Evolutionary conservation across 92 coral and sea anemone genomes (phyloP).

Genomic region (Virgularia gustaviana): DNA sequence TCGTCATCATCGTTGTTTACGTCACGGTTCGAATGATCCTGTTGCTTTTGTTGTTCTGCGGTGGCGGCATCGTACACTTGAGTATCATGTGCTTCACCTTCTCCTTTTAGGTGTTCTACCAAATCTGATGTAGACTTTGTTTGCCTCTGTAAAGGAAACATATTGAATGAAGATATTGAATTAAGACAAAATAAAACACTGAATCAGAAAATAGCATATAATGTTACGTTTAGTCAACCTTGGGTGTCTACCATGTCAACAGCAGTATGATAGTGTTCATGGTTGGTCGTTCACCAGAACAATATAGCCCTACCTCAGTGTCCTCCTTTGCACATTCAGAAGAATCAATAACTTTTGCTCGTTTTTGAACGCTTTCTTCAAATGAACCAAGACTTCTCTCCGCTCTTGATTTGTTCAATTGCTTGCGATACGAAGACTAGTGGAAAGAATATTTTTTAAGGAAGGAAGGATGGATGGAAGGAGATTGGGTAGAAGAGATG

Average conservation of each 20-base stretch:
- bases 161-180: background rate
- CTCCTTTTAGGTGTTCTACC: slow-evolving; percentile 74
- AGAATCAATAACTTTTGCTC: slow-evolving; percentile 74
- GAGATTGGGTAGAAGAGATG: background rate
- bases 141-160: no score
- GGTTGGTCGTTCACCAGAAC: no score
- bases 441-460: background rate
- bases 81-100: slow-evolving; percentile 71
- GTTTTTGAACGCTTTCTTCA: slow-evolving; percentile 81
- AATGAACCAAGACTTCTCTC: slow-evolving; percentile 88
- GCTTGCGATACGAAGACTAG: slow-evolving; percentile 79
- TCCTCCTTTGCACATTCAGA: slow-evolving; percentile 51
- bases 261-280: no score
- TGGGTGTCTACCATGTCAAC: no score
- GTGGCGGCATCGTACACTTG: slow-evolving; percentile 97
- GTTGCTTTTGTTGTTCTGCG: slow-evolving; percentile 81
- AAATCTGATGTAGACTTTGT: slow-evolving; percentile 59
- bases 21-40: slow-evolving; percentile 65
- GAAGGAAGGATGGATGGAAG: slow-evolving; percentile 1
- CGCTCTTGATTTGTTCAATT: slow-evolving; percentile 89
- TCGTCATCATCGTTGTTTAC: slow-evolving; percentile 60
- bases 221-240: background rate
- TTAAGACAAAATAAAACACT: background rate
- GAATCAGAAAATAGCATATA: background rate
- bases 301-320: no score